Base-by-base conservation (phyloP, 2,797 vertebrate species). In the Gadopsis marmoratus region DNA sequence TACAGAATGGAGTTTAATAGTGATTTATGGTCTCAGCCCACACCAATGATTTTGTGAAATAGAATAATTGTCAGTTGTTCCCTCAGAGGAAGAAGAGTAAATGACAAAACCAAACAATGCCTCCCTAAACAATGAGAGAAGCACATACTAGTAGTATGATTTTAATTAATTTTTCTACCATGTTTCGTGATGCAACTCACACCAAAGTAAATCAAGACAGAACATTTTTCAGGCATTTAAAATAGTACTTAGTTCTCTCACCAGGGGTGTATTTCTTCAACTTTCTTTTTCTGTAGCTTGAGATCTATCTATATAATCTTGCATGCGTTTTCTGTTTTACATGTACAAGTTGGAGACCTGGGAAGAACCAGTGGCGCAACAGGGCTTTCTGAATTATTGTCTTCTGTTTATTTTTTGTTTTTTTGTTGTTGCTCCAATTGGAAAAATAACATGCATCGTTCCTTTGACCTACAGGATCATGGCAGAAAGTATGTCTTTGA, bases 401-500 rank as follows among this genome's bases (percentile, higher is more conserved):
- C 74, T 89, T 85, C 81, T 91, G 89, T 94, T 94, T 94, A 93
- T 93, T 94, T 94, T 21, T 63, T 84, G 89, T 86, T 89, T 88
- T 89, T 76, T 71, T 64, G n/a, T 88, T 80, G 7, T 87, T 76
- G 14, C 86, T 92, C 78, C 83, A 93, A 91, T 91, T 93, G 78
- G 68, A 90, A 89, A 90, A 92, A 92, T 83, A 92, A 85, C 90
- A 92, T 93, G 90, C 82, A 93, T 94, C 86, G 78, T 92, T 93
- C 88, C 74, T 94, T 95, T 95, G 93, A 95, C 95, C 94, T 88
- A 69, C 66, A 79, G 93, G 94, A 95, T 95, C 94, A 95, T 71
- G 89, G 89, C 86, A 94, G 91, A 94, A 92, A 93, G 90, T 88
- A 86, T 82, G 91, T 88, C 94, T 96, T 95, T 96, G 94, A 96